Evolutionary conservation across 1,140 invertebrate genomes (phyloP).

Genomic region (Dryas iulia): DNA sequence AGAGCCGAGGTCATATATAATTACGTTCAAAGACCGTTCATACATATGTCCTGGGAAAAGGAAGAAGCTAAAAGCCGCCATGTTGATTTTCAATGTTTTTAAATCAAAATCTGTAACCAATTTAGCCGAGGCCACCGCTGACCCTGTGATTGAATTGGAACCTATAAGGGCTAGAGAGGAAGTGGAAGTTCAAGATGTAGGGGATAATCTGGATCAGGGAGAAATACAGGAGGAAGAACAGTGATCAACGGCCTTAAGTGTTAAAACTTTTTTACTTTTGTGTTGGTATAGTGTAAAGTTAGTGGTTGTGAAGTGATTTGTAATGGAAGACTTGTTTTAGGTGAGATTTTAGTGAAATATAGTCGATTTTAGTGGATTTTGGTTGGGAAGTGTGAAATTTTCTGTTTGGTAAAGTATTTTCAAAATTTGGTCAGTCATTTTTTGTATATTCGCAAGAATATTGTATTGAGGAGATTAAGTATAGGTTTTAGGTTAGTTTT

Average conservation of each 20-base stretch:
- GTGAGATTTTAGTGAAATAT: too few species aligned
- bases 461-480: too few species aligned
- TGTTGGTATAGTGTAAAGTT: slow-evolving; percentile 6
- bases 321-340: too few species aligned
- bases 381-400: too few species aligned
- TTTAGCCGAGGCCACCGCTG: slow-evolving; percentile 94
- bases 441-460: too few species aligned
- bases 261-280: slow-evolving; percentile 8
- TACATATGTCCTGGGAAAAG: slow-evolving; percentile 99
- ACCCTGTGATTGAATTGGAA: slow-evolving; percentile 82
- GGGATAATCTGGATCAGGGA: slow-evolving; percentile 30
- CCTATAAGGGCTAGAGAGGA: slow-evolving; percentile 42
- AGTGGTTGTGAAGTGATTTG: neutral
- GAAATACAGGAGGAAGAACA: slow-evolving; percentile 53
- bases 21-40: slow-evolving; percentile 99
- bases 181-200: slow-evolving; percentile 31
- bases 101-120: slow-evolving; percentile 97
- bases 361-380: too few species aligned
- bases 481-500: too few species aligned
- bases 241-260: slow-evolving; percentile 40
- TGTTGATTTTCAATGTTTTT: slow-evolving; percentile 98
- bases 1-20: slow-evolving; percentile 98
- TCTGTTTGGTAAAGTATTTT: too few species aligned
- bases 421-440: too few species aligned
- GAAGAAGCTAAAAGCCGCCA: slow-evolving; percentile 99